Evolutionary conservation across 2,113 vertebrate genomes (phyloP), one percentile per base, ranked within the genome.

Genomic region (Heterotis niloticus): DNA sequence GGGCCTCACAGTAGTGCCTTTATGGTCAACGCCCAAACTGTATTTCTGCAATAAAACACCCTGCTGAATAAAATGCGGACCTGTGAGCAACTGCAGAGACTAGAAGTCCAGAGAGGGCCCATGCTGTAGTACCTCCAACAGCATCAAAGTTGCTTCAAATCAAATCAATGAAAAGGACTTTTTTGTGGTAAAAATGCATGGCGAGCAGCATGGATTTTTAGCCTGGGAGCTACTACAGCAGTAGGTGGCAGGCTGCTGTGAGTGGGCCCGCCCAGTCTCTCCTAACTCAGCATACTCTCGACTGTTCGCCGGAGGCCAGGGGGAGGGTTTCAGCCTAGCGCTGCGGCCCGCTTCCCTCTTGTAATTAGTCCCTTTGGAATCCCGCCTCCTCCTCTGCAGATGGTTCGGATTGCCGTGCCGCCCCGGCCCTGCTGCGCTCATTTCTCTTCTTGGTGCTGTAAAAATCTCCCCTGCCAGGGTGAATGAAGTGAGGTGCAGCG

Each of bases 361-460:
- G 44, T 79, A 79, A 79, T 79, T 79, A 79, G 71, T 79, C 78
- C 78, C 78, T 67, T 79, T 68, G 78, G 78, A 79, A 75, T 79
- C 23, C 62, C 12, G n/a, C 24, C 34, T 75, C 71, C 62, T 75
- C 52, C n/a, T 56, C 64, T 60, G 64, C 64, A 79, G 78, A 74
- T 79, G 78, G 70, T 79, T 44, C 34, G 5, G 51, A 16, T 29
- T 18, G 4, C 18, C 54, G 2, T 16, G 69, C 59, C 34, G 69
- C 59, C 60, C 18, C 34, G 64, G 44, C 60, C 24, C 23, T 28
- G 20, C 51, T 23, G 44, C 18, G 20, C 4, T 44, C 28, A 54
- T 17, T n/a, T 74, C 13, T 57, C 51, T 57, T 54, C 64, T 66
- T 13, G 51, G 18, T 23, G 64, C n/a, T 7, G 16, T 4, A 9